Base-by-base conservation (phyloP, 2,888 invertebrate species). In the Microplitis deprimator region DNA sequence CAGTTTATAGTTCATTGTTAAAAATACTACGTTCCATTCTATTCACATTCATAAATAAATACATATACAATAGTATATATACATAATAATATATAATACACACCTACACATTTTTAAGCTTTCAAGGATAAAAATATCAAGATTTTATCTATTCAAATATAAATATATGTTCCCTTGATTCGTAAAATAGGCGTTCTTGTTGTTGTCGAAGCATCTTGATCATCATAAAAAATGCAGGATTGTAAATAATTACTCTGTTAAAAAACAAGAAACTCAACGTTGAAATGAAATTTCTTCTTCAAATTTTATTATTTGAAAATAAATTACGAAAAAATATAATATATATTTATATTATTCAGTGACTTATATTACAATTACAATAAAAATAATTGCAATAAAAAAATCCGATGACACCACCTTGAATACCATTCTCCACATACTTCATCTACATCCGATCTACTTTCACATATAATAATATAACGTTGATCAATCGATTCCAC, bases 371-470 rank as follows among this genome's bases (percentile, higher is more conserved):
- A 50, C 4, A 50, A 50, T 50, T 50, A 10, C 10, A 8, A 50
- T 50, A 50, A 50, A 20, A 50, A 50, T 50, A 50, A 50, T 50
- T 20, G 20, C 20, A 20, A 50, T 10, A 10, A 50, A 50, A 50
- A 50, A 50, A 50, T 8, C 13, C 8, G 64, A 73, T 73, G 73
- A 73, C 73, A 73, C 64, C 59, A 29, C 61, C 71, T 61, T 38
- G 71, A 61, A 50, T 71, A 71, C 8, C 50, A 50, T 74, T 59
- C 29, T 38, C 50, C 50, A 50, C 73, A 74, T 74, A 67, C 68
- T 67, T 74, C 29, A 74, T 74, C 59, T 68, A 74, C 73, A 73
- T 74, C 73, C 73, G 73, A 74, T 74, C 73, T 74, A 74, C 73
- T 74, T 74, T 74, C 73, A 67, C 73, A 29, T 17, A 38, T 29